A percentile compares a stretch with the other conserved stretches of the same genome.
Conservation (phyloP, 92 coral and sea anemone species). For the Heliopora coerulea region DNA sequence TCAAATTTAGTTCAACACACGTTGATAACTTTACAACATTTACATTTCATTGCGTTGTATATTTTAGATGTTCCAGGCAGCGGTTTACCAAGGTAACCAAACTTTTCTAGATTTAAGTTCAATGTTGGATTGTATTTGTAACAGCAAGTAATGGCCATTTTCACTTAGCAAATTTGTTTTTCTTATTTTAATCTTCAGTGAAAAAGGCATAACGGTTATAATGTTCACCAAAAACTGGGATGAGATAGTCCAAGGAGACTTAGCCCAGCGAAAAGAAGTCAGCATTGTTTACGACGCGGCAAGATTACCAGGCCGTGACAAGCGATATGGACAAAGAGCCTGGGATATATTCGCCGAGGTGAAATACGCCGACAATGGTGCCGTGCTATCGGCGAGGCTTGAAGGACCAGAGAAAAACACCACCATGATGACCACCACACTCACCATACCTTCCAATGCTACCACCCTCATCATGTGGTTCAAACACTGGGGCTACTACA, state of each 20-base stretch:
- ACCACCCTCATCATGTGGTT: slow-evolving; percentile 16
- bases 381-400: slow-evolving; percentile 2
- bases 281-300: slow-evolving; percentile 8
- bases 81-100: too few relatives aligned
- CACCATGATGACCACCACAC: slow-evolving; percentile 1
- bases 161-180: too few relatives aligned
- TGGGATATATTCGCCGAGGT: slow-evolving; percentile 23
- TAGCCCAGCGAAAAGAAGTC: slow-evolving; percentile 12
- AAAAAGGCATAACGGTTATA: background rate
- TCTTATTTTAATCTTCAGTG: slow-evolving; percentile 6
- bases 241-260: slow-evolving; percentile 21
- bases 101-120: too few relatives aligned
- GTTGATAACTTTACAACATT: too few relatives aligned
- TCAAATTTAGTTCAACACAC: too few relatives aligned
- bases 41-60: too few relatives aligned
- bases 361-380: slow-evolving; percentile 21
- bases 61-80: too few relatives aligned
- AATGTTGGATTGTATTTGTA: too few relatives aligned
- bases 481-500: background rate
- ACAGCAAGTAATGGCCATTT: too few relatives aligned
- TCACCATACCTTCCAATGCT: slow-evolving; percentile 3
- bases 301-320: slow-evolving; percentile 8
- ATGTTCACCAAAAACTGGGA: slow-evolving; percentile 30
- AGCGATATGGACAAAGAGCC: background rate
- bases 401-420: background rate